Evolutionary conservation across 2,888 invertebrate species (phyloP).

Genomic region (Phyto melanocephala): DNA sequence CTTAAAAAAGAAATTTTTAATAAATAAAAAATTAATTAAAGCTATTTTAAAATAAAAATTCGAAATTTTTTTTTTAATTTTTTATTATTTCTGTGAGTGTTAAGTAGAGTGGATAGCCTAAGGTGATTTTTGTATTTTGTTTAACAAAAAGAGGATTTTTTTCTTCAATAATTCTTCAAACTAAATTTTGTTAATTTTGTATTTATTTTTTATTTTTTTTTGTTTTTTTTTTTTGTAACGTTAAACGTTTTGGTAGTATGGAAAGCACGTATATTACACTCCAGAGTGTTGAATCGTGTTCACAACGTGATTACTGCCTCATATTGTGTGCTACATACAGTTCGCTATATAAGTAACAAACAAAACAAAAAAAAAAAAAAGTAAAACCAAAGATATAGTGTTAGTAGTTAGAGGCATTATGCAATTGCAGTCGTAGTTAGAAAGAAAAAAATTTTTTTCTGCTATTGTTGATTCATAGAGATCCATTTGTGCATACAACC

Average conservation of each 20-base stretch:
- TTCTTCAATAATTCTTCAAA: constrained; percentile 38
- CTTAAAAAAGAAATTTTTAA: no score
- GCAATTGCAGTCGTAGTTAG: constrained; percentile 56
- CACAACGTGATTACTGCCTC: constrained; percentile 64
- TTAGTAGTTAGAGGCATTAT: constrained; percentile 60
- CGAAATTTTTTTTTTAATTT: no score
- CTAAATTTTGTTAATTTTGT: constrained; percentile 25
- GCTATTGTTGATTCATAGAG: constrained; percentile 27
- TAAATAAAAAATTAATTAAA: no score
- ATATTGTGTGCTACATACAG: constrained; percentile 63
- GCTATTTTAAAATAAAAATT: no score
- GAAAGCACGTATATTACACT: constrained; percentile 60
- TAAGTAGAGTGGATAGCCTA: constrained; percentile 17
- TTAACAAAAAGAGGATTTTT: constrained; percentile 18
- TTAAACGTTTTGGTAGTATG: constrained; percentile 50
- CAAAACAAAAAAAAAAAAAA: background rate
- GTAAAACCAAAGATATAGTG: constrained; percentile 42
- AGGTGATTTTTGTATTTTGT: constrained; percentile 38
- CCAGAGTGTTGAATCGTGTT: constrained; percentile 65
- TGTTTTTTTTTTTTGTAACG: background rate
- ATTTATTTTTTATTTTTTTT: constrained; percentile 1
- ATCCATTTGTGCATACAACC: constrained; percentile 30
- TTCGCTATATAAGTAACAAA: constrained; percentile 9
- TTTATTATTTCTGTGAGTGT: background rate
- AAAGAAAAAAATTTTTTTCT: constrained; percentile 6